These are phyloP conservation scores for Micropterix aruncella DNA, from an alignment of 2,888 invertebrate species.

Conservation along the genomic window DNA sequence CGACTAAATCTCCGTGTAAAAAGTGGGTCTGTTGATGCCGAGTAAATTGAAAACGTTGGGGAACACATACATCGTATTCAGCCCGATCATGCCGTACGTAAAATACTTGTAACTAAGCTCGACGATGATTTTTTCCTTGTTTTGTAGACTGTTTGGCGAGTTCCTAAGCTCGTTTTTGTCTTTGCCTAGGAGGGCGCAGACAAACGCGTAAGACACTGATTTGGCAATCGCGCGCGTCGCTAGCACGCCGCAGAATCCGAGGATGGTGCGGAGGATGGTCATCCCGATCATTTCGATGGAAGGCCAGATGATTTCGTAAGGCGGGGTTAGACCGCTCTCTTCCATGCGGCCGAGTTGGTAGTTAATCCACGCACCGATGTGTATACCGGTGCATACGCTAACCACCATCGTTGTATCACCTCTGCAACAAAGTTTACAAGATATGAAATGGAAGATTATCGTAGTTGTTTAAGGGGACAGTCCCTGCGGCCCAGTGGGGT, in stretches of 20 bases:
- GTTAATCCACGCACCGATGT: conserved; percentile 72
- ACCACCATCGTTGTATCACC: conserved; percentile 84
- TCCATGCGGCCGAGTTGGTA: conserved; percentile 62
- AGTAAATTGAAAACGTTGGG: conserved; percentile 66
- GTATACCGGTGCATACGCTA: conserved; percentile 66
- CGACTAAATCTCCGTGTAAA: conserved; percentile 70
- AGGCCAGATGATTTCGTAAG: conserved; percentile 69
- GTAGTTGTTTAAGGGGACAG: too few relatives aligned
- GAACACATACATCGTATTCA: conserved; percentile 61
- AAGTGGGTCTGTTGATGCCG: conserved; percentile 66
- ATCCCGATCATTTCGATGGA: conserved; percentile 55
- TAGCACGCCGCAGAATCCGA: conserved; percentile 64
- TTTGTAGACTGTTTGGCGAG: conserved; percentile 48
- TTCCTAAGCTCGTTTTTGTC: conserved; percentile 51
- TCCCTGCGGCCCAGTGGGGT: too few relatives aligned
- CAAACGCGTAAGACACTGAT: conserved; percentile 49
- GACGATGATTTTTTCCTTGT: conserved; percentile 58
- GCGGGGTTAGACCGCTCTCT: conserved; percentile 46
- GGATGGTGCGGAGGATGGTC: conserved; percentile 50
- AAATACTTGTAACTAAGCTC: conserved; percentile 77
- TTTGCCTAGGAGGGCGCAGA: conserved; percentile 54
- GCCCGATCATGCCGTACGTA: conserved; percentile 65
- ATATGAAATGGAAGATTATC: neutral
- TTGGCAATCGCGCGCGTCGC: conserved; percentile 55
- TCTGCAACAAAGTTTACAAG: conserved; percentile 31